Base-by-base conservation (phyloP, 2,888 invertebrate genomes). In the Euspilapteryx auroguttella region DNA sequence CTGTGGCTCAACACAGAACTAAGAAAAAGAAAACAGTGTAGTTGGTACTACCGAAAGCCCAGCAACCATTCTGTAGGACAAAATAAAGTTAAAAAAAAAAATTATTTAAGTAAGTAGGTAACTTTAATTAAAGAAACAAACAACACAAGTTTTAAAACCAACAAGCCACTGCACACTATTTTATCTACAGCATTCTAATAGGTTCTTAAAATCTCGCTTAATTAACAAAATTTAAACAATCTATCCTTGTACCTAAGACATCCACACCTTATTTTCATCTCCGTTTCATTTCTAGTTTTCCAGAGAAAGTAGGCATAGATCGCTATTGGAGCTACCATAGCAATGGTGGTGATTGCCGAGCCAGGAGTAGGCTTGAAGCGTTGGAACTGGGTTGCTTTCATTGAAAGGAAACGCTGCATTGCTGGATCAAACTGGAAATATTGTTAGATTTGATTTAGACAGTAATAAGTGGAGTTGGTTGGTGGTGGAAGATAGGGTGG, bases 211-310 rank as follows among this genome's bases (percentile, higher is more conserved):
- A 63, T 44, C n/a, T n/a, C n/a, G n/a, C n/a, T 9, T 21, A 17
- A 20, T 45, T 76, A 83, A 36, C 65, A 52, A 37, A 84, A 83
- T 66, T 87, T 89, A 46, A 79, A 82, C 8, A 47, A 33, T 41
- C 90, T 81, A 47, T 90, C 89, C 34, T 78, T 80, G 57, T 90
- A 89, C 28, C 81, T 78, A 1, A 90, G 65, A 51, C 80, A 75
- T 1, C 91, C 91, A 32, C 80, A 80, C 24, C 88, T 78, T 34
- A 75, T 80, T 17, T 59, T 44, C 0, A 58, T 32, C 38, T 88
- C 86, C 14, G 62, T 49, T 0, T 46, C 34, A 5, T 62, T 63
- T 41, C 85, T 78, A 1, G 64, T 47, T 0, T 33, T 41, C 42
- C 79, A 78, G 1, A 86, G 17, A 0, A 63, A 33, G 42, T 71